These are phyloP conservation scores for Centroberyx gerrardi DNA, from an alignment of 2,797 vertebrate genomes.

Conservation along the genomic window DNA sequence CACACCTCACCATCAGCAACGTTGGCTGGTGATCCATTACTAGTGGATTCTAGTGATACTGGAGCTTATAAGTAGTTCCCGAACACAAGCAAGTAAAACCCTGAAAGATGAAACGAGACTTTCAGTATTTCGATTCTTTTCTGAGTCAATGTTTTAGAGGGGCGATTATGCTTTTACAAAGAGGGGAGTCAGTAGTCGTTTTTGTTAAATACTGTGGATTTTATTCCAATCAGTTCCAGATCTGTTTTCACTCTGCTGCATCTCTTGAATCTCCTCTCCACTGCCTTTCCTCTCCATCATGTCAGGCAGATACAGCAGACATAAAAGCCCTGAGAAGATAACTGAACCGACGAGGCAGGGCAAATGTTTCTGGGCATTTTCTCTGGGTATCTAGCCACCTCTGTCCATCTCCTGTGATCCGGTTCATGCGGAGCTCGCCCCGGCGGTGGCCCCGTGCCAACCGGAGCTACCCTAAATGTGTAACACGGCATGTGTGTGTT, in stretches of 20 bases:
- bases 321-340: constrained; percentile 60
- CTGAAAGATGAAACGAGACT: constrained; percentile 1
- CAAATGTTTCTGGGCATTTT: constrained; percentile 39
- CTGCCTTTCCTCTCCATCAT: constrained; percentile 28
- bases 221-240: neutral
- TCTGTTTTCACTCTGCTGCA: neutral
- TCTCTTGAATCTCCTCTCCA: constrained; percentile 6
- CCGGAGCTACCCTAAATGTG: neutral
- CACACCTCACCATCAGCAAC: neutral
- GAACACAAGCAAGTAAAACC: constrained; percentile 2
- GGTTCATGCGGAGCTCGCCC: constrained; percentile 27
- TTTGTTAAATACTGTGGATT: neutral
- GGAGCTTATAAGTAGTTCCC: too few relatives aligned
- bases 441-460: neutral
- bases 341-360: constrained; percentile 45
- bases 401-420: constrained; percentile 28
- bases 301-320: constrained; percentile 45
- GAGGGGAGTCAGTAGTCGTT: constrained; percentile 66
- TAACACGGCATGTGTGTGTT: constrained; percentile 26
- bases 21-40: constrained; percentile 8
- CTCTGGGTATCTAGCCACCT: constrained; percentile 31
- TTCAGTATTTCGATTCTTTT: neutral
- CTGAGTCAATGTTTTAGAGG: neutral
- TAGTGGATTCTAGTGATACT: constrained; percentile 2
- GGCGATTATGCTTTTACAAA: neutral